Percentiles rank a stretch among this genome's conserved stretches.
Evolutionary conservation across 2,797 vertebrate species (phyloP).

Genomic region (Natrix natrix): DNA sequence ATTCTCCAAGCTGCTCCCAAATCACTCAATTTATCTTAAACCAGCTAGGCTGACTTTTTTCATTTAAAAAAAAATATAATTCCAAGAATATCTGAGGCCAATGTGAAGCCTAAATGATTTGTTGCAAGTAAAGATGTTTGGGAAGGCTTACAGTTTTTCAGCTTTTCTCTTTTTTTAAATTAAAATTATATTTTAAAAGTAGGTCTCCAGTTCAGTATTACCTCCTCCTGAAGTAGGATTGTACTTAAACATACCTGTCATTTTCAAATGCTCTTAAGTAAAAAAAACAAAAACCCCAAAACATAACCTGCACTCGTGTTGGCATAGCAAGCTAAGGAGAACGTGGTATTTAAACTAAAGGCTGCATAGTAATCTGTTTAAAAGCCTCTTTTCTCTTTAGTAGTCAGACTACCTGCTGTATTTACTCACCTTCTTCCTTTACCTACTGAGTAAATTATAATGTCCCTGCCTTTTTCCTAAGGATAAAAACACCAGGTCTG

Average conservation of each 20-base stretch:
- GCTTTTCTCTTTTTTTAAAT: background rate
- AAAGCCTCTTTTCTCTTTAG: background rate
- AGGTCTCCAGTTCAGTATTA: background rate
- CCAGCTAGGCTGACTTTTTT: background rate
- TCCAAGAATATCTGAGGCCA: background rate
- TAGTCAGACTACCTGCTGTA: background rate
- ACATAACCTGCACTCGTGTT: background rate
- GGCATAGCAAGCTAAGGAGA: background rate
- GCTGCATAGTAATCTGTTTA: background rate
- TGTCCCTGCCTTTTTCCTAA: background rate
- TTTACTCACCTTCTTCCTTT: background rate
- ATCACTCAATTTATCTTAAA: background rate
- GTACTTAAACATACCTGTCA: background rate
- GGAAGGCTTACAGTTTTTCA: background rate
- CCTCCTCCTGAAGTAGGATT: background rate
- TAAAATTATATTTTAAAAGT: background rate
- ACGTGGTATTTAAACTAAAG: background rate
- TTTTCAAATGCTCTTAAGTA: background rate
- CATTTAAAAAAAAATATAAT: background rate
- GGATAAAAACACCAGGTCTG: background rate
- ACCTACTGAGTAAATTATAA: background rate
- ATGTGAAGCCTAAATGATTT: background rate
- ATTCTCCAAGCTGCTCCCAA: background rate
- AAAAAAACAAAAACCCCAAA: background rate
- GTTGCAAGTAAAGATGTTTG: background rate